Evolutionary conservation across 2,797 vertebrate genomes (phyloP).

Genomic region (Otolemur crassicaudatus): DNA sequence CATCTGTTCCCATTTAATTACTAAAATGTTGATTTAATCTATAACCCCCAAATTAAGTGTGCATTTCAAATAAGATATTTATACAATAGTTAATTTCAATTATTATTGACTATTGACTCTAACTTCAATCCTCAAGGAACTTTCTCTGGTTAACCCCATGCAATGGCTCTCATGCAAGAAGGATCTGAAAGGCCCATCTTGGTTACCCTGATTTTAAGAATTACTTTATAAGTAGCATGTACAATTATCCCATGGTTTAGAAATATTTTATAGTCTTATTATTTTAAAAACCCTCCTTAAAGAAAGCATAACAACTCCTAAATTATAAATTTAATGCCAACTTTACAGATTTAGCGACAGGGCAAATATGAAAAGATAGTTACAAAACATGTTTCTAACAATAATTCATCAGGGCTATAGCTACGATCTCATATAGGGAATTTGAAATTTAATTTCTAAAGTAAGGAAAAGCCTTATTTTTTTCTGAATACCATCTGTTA

Average conservation of each 20-base stretch:
- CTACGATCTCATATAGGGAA: conserved; percentile 65
- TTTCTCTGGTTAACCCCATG: neutral
- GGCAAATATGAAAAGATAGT: conserved; percentile 62
- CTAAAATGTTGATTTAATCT: neutral
- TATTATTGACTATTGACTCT: neutral
- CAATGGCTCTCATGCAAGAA: neutral
- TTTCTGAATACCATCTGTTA: conserved; percentile 70
- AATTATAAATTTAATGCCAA: conserved; percentile 56
- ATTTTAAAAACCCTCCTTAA: conserved; percentile 39
- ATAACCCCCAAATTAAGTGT: neutral
- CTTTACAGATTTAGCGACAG: conserved; percentile 49
- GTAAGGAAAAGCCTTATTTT: conserved; percentile 44
- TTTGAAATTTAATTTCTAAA: conserved; percentile 75
- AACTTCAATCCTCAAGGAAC: conserved; percentile 15
- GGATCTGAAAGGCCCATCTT: neutral
- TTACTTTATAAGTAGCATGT: neutral
- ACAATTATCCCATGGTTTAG: neutral
- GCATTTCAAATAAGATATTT: conserved; percentile 33
- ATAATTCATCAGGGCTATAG: conserved; percentile 68
- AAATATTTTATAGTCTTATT: conserved; percentile 48
- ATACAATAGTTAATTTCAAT: conserved; percentile 21
- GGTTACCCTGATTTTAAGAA: conserved; percentile 45
- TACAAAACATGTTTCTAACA: conserved; percentile 59
- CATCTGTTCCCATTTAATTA: neutral
- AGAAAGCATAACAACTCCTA: conserved; percentile 27